Base-by-base conservation (phyloP, 2,797 vertebrate genomes). In the Anabacerthia variegaticeps region DNA sequence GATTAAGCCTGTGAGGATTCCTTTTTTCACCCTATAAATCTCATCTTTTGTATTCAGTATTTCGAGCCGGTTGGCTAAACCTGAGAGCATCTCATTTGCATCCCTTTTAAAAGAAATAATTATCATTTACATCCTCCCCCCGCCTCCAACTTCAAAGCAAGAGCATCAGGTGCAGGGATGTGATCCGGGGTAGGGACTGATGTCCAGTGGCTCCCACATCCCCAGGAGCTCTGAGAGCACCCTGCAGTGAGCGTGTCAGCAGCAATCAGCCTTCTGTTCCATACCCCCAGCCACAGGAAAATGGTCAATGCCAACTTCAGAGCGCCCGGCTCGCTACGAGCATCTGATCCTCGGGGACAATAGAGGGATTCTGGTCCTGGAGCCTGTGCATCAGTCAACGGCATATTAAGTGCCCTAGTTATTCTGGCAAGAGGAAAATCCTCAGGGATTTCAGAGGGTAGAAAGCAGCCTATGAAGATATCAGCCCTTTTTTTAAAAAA, bases 271-370 rank as follows among this genome's bases (percentile, higher is more conserved):
- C 77, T 82, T 81, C 69, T 90, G 77, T 14, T 68, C 76, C 67
- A 32, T 20, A 66, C 1, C 32, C 80, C 78, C 75, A 91, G 89
- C 65, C 85, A 87, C 26, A 15, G 90, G 41, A 93, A 84, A 91
- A 85, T 0, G 11, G 43, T 37, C 93, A 91, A 27, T 58, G 84
- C 88, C 92, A 93, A 58, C 81, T 85, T 79, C 84, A 94, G 95
- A 92, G 34, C 20, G 5, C 74, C 48, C 23, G 6, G 55, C 68
- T 63, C 2, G 2, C 59, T 54, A 79, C 0, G 1, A 84, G 78
- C 67, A 14, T 91, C 89, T 95, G 83, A 89, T 95, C 81, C 84
- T 75, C 10, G 0, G 91, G 73, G 95, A 95, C 89, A 94, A 96
- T 56, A 48, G 84, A 83, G 63, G 83, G 90, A 95, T 94, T 95